A percentile compares a stretch with the other conserved stretches of the same genome.
Evolutionary conservation across 35 echinoderm and acorn worm genomes (phyloP).

Genomic region (Holothuria glaberrima): DNA sequence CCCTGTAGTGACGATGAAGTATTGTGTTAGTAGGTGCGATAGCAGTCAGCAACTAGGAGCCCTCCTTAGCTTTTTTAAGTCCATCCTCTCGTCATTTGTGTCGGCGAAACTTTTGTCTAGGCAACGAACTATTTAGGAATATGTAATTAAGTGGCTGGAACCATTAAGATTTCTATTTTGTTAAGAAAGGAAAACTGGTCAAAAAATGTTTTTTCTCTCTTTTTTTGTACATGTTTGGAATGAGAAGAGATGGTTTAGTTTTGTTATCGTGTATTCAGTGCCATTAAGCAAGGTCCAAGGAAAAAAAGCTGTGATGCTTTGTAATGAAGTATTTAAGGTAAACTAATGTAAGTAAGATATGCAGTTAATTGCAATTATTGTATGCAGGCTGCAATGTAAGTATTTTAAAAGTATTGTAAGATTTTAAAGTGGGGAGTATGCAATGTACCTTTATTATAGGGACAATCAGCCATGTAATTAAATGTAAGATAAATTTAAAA

Average conservation of each 20-base stretch:
- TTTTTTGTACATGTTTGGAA: conserved; percentile 44
- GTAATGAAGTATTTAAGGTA: neutral
- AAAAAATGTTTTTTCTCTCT: conserved; percentile 4
- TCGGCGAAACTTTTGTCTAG: neutral
- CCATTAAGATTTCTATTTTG: conserved; percentile 52
- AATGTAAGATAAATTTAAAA: conserved; percentile 42
- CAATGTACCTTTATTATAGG: conserved; percentile 38
- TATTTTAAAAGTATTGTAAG: conserved; percentile 15
- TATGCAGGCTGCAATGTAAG: conserved; percentile 7
- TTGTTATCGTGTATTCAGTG: conserved; percentile 40
- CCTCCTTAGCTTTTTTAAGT: conserved; percentile 5
- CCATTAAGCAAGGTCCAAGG: conserved; percentile 21
- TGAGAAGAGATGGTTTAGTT: neutral
- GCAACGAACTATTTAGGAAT: conserved; percentile 22
- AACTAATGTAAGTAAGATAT: neutral
- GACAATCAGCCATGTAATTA: conserved; percentile 26
- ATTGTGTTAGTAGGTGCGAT: neutral
- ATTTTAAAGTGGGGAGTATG: conserved; percentile 47
- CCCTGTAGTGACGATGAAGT: neutral
- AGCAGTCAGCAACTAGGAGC: neutral
- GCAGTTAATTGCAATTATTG: conserved; percentile 26
- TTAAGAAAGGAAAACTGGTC: conserved; percentile 20
- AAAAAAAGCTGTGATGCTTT: neutral
- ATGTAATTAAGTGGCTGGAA: conserved; percentile 44
- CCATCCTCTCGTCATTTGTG: neutral